These are phyloP conservation scores for Mimas tiliae DNA, from an alignment of 2,888 invertebrate genomes.

Conservation along the genomic window DNA sequence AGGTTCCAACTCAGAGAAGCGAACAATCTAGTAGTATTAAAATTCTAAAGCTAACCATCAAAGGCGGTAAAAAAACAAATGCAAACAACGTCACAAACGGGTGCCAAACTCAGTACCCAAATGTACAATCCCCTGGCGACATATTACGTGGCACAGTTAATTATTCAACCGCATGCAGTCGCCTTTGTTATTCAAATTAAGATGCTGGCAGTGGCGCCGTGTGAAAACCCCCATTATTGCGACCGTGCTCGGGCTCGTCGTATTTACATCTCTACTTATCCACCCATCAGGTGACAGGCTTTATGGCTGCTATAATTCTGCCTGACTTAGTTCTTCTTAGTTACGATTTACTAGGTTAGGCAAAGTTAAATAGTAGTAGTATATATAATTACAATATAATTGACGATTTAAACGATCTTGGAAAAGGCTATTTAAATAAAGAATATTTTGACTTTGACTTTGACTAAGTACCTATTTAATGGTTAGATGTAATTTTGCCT, in stretches of 20 bases:
- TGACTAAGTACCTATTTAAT: too few relatives aligned
- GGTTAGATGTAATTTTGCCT: too few relatives aligned
- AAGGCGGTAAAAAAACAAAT: background rate
- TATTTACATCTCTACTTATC: constrained; percentile 25
- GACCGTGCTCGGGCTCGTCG: constrained; percentile 5
- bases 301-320: constrained; percentile 16
- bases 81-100: constrained; percentile 17
- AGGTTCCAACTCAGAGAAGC: too few relatives aligned
- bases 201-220: constrained; percentile 30
- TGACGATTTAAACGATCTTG: too few relatives aligned
- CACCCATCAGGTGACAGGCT: constrained; percentile 20
- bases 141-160: constrained; percentile 47
- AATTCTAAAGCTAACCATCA: background rate
- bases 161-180: constrained; percentile 69
- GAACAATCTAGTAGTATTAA: too few relatives aligned
- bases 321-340: constrained; percentile 12
- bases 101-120: constrained; percentile 19
- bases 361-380: too few relatives aligned
- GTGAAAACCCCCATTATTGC: constrained; percentile 22
- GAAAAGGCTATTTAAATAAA: too few relatives aligned
- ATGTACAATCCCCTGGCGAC: constrained; percentile 18
- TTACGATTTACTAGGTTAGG: background rate
- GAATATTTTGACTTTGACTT: too few relatives aligned
- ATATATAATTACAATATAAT: too few relatives aligned
- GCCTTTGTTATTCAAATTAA: constrained; percentile 75